Base-by-base conservation (phyloP, 2,888 invertebrate species). In the Oxytorus armatus region DNA sequence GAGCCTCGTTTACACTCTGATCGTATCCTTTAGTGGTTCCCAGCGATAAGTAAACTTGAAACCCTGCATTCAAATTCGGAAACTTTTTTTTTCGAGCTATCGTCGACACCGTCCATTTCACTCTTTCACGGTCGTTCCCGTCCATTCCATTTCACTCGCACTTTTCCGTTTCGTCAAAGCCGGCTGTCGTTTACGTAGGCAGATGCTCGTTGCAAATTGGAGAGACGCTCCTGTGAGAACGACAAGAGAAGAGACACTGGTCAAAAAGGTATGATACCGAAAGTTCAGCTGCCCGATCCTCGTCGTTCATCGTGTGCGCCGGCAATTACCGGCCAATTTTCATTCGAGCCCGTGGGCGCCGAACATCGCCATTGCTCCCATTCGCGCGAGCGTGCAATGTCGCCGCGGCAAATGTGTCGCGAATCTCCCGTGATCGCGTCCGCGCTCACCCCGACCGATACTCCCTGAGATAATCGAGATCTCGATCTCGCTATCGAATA, bases 131-230 rank as follows among this genome's bases (percentile, higher is more conserved):
- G n/a, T n/a, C n/a, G n/a, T n/a, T 53, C 23, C 49, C 18, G 10
- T 57, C 25, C 51, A 29, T 44, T 16, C 29, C 29, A 59, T 61
- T 63, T 61, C 47, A 68, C 21, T 68, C 44, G 44, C 61, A 89
- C 89, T 90, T n/a, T n/a, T 89, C 86, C 36, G 47, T 89, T 90
- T 88, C 88, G 89, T 90, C 90, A 89, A 88, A 88, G 87, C 87
- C 89, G 88, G 88, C 89, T 88, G 90, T 89, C 88, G 88, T 87
- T 85, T 82, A 44, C 69, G 65, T 69, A 81, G 87, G 90, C 90
- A 91, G 90, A 91, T 91, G 90, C 87, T 81, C 85, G 49, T 85
- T 85, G 85, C 86, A 90, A 90, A 90, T 90, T 90, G 90, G 88
- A 86, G 77, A 69, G 80, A 69, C 80, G 63, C 63, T 57, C 51